phyloP scores from a whole-genome alignment of 2,797 vertebrate species.

The Xenopus petersii region DNA sequence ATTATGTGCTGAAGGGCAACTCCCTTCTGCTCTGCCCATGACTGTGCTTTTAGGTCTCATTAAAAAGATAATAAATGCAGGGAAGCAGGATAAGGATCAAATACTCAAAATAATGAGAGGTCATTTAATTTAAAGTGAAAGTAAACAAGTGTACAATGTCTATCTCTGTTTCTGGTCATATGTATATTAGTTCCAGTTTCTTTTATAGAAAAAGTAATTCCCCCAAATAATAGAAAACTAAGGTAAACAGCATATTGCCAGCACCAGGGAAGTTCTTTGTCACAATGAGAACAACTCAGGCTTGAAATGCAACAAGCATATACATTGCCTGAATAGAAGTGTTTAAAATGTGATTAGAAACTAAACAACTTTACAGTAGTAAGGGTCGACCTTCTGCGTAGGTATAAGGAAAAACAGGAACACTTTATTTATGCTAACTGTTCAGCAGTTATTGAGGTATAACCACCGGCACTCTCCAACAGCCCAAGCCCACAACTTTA shows the following conservation, averaged over 20 bases:
- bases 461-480: no score
- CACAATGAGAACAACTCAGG: no score
- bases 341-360: no score
- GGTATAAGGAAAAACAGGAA: no score
- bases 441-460: no score
- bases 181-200: neutral
- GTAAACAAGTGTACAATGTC: neutral
- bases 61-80: slow-evolving; percentile 4
- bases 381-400: no score
- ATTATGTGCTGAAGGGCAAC: slow-evolving; percentile 12
- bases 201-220: neutral
- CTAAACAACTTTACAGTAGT: no score
- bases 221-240: neutral
- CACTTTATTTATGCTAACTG: no score
- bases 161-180: neutral
- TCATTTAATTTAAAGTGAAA: slow-evolving; percentile 21
- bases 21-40: slow-evolving; percentile 4
- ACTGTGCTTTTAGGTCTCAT: slow-evolving; percentile 2
- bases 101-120: neutral
- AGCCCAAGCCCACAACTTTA: no score
- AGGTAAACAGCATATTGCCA: neutral
- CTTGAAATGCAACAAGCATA: no score
- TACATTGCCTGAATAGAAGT: no score
- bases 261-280: no score
- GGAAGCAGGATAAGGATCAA: neutral